Conservation (phyloP, 2,797 vertebrate genomes). For the Chromobotia macracanthus region DNA sequence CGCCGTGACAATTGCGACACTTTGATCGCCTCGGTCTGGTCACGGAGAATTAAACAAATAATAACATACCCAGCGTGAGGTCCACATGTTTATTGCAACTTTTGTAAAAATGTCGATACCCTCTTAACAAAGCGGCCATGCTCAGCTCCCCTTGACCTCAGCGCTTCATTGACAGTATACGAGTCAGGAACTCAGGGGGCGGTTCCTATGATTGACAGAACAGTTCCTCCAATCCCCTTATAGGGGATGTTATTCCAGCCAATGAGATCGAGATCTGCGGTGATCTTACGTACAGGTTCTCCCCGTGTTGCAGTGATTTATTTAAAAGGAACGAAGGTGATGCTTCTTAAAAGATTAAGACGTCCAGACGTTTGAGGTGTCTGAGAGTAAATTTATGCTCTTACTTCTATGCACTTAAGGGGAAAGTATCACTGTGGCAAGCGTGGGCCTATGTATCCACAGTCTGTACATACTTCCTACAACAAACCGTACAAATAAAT, state of each 20-base stretch:
- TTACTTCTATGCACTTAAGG: neutral
- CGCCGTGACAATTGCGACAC: slow-evolving; percentile 5
- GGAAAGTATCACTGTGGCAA: neutral
- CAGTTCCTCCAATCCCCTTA: slow-evolving; percentile 28
- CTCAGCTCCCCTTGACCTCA: slow-evolving; percentile 76
- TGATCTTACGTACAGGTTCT: neutral
- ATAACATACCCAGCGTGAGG: slow-evolving; percentile 71
- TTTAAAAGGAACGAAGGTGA: neutral
- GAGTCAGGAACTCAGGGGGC: slow-evolving; percentile 59
- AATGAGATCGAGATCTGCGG: neutral
- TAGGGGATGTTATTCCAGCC: neutral
- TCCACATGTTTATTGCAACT: slow-evolving; percentile 71
- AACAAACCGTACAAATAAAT: neutral
- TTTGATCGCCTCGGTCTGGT: neutral
- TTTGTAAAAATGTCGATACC: slow-evolving; percentile 69
- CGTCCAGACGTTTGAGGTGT: neutral
- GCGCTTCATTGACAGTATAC: slow-evolving; percentile 52
- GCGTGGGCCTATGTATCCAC: neutral
- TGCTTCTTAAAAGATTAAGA: slow-evolving; percentile 23
- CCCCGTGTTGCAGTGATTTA: neutral
- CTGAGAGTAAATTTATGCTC: neutral
- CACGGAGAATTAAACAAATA: neutral
- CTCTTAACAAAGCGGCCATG: slow-evolving; percentile 79
- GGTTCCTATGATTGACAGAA: slow-evolving; percentile 51
- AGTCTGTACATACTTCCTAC: neutral